A percentile compares a stretch with the other conserved stretches of the same genome.
phyloP scores from a whole-genome alignment of 2,113 vertebrate genomes.

The Oryzias melastigma region DNA sequence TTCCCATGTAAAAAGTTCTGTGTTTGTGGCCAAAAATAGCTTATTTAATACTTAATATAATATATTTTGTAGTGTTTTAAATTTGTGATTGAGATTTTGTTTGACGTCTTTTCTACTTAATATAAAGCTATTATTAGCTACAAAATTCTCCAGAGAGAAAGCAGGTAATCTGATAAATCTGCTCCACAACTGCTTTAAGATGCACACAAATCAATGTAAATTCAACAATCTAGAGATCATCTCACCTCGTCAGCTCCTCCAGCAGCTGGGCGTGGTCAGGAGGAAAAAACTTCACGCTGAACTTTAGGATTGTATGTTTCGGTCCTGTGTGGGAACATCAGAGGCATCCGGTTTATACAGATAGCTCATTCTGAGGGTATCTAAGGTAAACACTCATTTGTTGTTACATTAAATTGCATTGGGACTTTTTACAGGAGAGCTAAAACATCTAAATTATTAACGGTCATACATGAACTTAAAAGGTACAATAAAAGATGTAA shows the following conservation, averaged over 20 bases:
- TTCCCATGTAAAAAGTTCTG: not conserved
- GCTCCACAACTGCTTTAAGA: conserved; percentile 19
- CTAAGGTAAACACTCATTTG: too few relatives aligned
- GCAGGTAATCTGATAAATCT: conserved; percentile 27
- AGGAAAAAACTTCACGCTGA: conserved; percentile 98
- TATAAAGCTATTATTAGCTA: conserved; percentile 25
- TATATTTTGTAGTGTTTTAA: too few relatives aligned
- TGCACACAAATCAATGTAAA: conserved; percentile 10
- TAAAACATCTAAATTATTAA: too few relatives aligned
- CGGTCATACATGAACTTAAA: too few relatives aligned
- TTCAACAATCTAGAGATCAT: not conserved
- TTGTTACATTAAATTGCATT: too few relatives aligned
- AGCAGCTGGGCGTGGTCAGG: conserved; percentile 94
- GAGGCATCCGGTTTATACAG: too few relatives aligned
- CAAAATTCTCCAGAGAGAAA: conserved; percentile 42
- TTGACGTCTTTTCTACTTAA: too few relatives aligned
- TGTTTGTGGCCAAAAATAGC: not conserved
- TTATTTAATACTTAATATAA: too few relatives aligned
- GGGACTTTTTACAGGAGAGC: too few relatives aligned
- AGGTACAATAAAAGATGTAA: too few relatives aligned
- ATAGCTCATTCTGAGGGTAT: not conserved
- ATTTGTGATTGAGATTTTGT: too few relatives aligned
- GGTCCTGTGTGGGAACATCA: conserved; percentile 78
- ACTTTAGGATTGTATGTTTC: conserved; percentile 88
- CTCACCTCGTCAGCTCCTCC: conserved; percentile 95